phyloP scores from a whole-genome alignment of 2,797 vertebrate species.

The Glyptemys insculpta region DNA sequence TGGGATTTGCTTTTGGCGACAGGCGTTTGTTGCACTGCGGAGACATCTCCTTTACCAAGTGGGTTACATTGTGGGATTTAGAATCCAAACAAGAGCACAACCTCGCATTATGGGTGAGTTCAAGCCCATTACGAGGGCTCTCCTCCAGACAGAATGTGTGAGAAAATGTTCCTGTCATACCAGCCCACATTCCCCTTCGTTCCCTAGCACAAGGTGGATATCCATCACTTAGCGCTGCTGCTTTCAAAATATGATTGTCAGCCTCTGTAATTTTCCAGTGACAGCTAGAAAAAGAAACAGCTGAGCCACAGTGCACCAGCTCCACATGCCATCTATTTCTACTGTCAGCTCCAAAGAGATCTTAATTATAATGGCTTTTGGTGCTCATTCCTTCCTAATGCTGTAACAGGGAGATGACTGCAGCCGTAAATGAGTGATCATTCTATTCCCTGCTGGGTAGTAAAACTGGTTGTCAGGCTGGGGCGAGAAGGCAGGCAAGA shows the following conservation, averaged over 20 bases:
- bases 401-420: conserved; percentile 68
- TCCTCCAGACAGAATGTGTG: accelerated
- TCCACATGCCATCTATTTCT: conserved; percentile 82
- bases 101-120: accelerated
- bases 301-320: conserved; percentile 83
- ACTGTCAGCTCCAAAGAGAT: conserved; percentile 85
- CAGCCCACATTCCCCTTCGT: accelerated
- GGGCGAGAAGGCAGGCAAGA: neutral
- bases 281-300: conserved; percentile 83
- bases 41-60: neutral
- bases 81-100: accelerated
- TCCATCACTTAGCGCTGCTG: conserved; percentile 83
- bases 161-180: accelerated
- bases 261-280: conserved; percentile 83
- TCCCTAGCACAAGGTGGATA: conserved; percentile 78
- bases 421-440: conserved; percentile 72
- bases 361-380: conserved; percentile 84
- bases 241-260: conserved; percentile 83
- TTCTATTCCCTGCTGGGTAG: conserved; percentile 48
- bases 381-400: conserved; percentile 78
- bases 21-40: too few relatives aligned
- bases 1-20: accelerated
- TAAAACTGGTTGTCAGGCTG: conserved; percentile 28
- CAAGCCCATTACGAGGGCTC: neutral
- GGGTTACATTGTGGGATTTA: accelerated